Percentiles rank a stretch among this genome's conserved stretches.
phyloP scores from a whole-genome alignment of 2,888 invertebrate species.

The Drosophila mercatorum region DNA sequence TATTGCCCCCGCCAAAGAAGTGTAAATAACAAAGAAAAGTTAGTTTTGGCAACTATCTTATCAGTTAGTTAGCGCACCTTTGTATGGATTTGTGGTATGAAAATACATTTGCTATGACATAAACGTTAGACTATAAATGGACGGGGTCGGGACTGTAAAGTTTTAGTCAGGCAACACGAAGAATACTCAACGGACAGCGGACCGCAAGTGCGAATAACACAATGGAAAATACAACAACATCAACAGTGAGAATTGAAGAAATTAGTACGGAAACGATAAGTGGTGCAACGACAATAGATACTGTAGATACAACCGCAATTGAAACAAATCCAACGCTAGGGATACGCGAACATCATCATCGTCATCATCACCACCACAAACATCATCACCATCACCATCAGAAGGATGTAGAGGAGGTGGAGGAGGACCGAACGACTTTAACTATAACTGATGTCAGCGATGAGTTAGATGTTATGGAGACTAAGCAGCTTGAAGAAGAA shows the following conservation, averaged over 20 bases:
- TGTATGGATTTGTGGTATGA: constrained; percentile 64
- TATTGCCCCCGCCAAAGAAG: not conserved
- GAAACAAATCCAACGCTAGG: constrained; percentile 33
- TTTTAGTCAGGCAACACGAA: constrained; percentile 52
- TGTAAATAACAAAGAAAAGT: not conserved
- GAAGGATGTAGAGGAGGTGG: not conserved
- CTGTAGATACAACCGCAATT: constrained; percentile 30
- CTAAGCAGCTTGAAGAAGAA: constrained; percentile 14
- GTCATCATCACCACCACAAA: constrained; percentile 38
- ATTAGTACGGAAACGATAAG: constrained; percentile 38
- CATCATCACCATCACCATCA: constrained; percentile 46
- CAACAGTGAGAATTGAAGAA: constrained; percentile 56
- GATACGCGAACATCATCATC: constrained; percentile 37
- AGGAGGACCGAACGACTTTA: constrained; percentile 26
- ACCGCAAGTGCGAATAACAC: not conserved
- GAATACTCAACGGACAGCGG: constrained; percentile 35
- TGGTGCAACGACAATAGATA: constrained; percentile 45
- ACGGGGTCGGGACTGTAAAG: constrained; percentile 23
- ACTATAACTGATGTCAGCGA: constrained; percentile 42
- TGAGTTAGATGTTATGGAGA: constrained; percentile 30
- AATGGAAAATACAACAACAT: constrained; percentile 37
- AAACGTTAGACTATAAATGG: constrained; percentile 67
- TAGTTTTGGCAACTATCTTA: constrained; percentile 55
- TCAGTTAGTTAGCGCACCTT: constrained; percentile 36
- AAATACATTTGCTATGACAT: constrained; percentile 73